Conservation (phyloP, 2,797 vertebrate species). For the Poeciliopsis infans region DNA sequence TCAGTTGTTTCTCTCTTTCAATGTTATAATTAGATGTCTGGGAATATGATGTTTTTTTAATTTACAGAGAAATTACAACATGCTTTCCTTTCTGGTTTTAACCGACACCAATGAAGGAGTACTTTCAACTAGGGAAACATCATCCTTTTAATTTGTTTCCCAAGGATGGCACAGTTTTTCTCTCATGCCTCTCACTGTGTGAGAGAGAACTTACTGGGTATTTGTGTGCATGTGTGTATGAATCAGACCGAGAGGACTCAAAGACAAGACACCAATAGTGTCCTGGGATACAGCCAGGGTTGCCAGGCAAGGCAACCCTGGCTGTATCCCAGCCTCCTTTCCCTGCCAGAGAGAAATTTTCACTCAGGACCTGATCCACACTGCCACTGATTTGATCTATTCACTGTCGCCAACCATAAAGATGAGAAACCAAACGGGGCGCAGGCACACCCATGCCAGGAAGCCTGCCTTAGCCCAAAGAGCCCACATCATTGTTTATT, state of each 20-base stretch:
- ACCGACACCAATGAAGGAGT: constrained; percentile 40
- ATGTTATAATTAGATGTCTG: constrained; percentile 67
- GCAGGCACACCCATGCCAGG: constrained; percentile 73
- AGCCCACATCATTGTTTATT: constrained; percentile 78
- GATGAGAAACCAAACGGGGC: constrained; percentile 65
- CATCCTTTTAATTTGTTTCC: constrained; percentile 63
- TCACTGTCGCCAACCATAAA: constrained; percentile 64
- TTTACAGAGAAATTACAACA: constrained; percentile 59
- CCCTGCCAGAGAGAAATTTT: constrained; percentile 49
- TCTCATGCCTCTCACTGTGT: constrained; percentile 20
- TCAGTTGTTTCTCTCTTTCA: constrained; percentile 43
- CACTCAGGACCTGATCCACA: constrained; percentile 34
- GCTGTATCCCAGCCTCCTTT: constrained; percentile 41
- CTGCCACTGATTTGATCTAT: constrained; percentile 65
- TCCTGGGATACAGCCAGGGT: constrained; percentile 26
- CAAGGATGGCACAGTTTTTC: constrained; percentile 44
- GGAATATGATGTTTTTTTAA: constrained; percentile 52
- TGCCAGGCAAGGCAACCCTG: constrained; percentile 59
- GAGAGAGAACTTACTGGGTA: constrained; percentile 30
- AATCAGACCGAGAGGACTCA: constrained; percentile 17
- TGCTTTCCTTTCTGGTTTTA: constrained; percentile 52
- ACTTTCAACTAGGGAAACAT: constrained; percentile 39
- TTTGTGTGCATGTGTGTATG: constrained; percentile 21
- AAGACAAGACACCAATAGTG: constrained; percentile 23
- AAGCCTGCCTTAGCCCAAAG: constrained; percentile 67